Conservation (phyloP, 2,113 vertebrate species). For the Eublepharis macularius region DNA sequence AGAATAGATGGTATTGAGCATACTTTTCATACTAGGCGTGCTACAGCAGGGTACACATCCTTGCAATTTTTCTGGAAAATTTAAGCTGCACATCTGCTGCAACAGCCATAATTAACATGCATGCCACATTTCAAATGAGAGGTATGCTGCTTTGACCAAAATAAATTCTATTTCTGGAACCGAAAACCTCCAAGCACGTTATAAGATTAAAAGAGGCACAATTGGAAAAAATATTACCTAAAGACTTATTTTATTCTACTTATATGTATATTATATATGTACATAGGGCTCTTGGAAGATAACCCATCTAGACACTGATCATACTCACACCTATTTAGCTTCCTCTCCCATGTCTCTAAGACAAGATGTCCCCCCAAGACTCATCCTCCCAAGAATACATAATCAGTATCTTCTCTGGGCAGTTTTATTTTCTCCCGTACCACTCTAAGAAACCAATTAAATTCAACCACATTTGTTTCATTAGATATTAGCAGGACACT, state of each 20-base stretch:
- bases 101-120: slow-evolving; percentile 22
- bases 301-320: too few species aligned
- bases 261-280: too few species aligned
- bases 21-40: slow-evolving; percentile 3
- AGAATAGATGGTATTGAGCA: slow-evolving; percentile 8
- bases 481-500: not conserved
- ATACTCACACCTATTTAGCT: too few species aligned
- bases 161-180: not conserved
- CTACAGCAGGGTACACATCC: slow-evolving; percentile 21
- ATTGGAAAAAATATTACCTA: too few species aligned
- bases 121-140: slow-evolving; percentile 1
- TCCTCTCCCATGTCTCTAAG: too few species aligned
- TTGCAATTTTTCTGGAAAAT: slow-evolving; percentile 19
- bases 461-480: not conserved
- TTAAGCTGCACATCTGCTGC: slow-evolving; percentile 28
- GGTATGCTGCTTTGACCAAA: not conserved
- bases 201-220: not conserved
- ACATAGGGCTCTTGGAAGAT: too few species aligned
- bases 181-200: slow-evolving; percentile 27
- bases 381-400: too few species aligned
- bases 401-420: not conserved
- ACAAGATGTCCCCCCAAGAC: too few species aligned
- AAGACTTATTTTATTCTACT: too few species aligned
- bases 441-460: not conserved
- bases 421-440: not conserved